Conservation (phyloP, 1,140 invertebrate genomes). For the Oryctes rhinoceros region DNA sequence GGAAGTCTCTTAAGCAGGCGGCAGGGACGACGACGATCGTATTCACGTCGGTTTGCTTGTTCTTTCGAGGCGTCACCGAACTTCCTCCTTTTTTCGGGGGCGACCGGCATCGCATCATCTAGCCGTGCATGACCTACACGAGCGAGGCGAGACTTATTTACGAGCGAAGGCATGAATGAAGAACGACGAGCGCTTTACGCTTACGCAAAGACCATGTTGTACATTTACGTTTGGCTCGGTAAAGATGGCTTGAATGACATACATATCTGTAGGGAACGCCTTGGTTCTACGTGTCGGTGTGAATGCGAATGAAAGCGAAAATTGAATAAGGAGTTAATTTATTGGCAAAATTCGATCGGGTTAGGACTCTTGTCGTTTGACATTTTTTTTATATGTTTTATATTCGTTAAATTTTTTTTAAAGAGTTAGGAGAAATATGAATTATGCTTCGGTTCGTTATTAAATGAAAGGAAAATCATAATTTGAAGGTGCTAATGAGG, state of each 20-base stretch:
- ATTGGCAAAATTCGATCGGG: neutral
- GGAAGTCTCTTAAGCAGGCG: neutral
- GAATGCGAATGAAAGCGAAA: slow-evolving; percentile 1
- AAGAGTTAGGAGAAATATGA: too few relatives aligned
- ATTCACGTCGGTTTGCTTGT: neutral
- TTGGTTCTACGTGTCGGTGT: neutral
- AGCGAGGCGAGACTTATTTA: neutral
- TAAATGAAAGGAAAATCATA: too few relatives aligned
- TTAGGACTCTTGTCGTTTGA: too few relatives aligned
- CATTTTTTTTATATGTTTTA: too few relatives aligned
- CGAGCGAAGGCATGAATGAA: neutral
- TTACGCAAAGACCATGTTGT: neutral
- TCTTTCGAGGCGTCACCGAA: neutral
- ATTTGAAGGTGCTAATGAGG: too few relatives aligned
- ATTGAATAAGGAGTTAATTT: neutral
- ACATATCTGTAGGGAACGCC: neutral
- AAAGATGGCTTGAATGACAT: neutral
- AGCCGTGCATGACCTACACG: slow-evolving; percentile 1
- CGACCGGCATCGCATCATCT: neutral
- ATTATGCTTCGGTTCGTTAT: too few relatives aligned
- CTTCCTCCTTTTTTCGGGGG: slow-evolving; percentile 2
- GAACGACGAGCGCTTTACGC: neutral
- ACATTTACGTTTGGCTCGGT: neutral
- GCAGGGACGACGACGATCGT: neutral
- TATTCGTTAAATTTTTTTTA: too few relatives aligned